Evolutionary conservation across 2,797 vertebrate species (phyloP), one percentile per base, ranked within the genome.

Genomic region (Eupleurogrammus muticus): DNA sequence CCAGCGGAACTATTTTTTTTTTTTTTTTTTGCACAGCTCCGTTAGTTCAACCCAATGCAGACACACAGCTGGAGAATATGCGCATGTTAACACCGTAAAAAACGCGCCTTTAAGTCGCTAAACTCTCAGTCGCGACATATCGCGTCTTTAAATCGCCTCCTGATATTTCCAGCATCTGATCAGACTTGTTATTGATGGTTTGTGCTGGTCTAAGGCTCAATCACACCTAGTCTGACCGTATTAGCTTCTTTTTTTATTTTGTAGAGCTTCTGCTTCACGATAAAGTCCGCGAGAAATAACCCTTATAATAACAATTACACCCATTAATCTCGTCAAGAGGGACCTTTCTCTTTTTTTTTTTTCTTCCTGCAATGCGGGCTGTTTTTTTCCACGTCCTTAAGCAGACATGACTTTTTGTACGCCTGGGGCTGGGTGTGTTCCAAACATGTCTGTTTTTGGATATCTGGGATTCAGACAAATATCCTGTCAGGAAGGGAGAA

Each of bases 401-500:
- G 11, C 51, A 75, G 70, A 69, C 56, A 20, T 69, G 73, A 70
- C 69, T 56, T 82, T 75, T 24, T 81, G 77, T 83, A 11, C 80
- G 66, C 64, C 59, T 32, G 63, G 36, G 72, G 49, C 73, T 89
- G 91, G 85, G 92, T 89, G 89, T 90, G 91, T 91, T 90, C 84
- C 88, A 84, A 84, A 76, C 82, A 81, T 78, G 85, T 86, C 90
- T 91, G 80, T 91, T 90, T 91, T 87, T 71, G 87, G 80, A 85
- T 87, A 86, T 89, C 77, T 82, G 82, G 89, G 89, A 90, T 88
- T 82, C 80, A 83, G 81, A 67, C 81, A 77, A 57, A 88, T 93
- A 93, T 94, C 93, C 94, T 94, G 89, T 65, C 88, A 94, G 93
- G 93, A 94, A 94, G 89, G 75, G 80, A 78, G 80, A 60, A 83